These are phyloP conservation scores for Diaperis boleti DNA, from an alignment of 2,888 invertebrate genomes.

Conservation along the genomic window DNA sequence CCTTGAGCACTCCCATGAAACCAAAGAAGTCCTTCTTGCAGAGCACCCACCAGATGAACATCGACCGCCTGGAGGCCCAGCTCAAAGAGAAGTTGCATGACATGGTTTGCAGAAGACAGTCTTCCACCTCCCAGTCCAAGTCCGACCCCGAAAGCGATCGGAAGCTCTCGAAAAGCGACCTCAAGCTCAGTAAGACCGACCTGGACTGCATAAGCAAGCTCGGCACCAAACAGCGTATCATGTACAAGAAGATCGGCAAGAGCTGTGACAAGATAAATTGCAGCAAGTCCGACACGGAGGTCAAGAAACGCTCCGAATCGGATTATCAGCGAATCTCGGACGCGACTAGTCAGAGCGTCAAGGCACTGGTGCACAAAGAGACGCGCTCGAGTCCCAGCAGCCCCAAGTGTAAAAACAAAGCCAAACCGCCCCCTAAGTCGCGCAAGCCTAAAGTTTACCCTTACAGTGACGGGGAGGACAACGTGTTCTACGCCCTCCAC, in stretches of 20 bases:
- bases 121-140: conserved; percentile 53
- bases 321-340: conserved; percentile 72
- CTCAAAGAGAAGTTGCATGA: conserved; percentile 67
- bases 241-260: conserved; percentile 66
- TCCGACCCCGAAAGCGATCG: conserved; percentile 59
- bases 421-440: conserved; percentile 54
- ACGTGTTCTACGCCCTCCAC: conserved; percentile 67
- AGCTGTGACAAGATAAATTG: conserved; percentile 65
- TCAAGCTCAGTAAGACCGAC: conserved; percentile 65
- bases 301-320: conserved; percentile 62
- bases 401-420: conserved; percentile 63
- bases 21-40: conserved; percentile 50
- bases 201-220: conserved; percentile 60
- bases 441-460: conserved; percentile 67
- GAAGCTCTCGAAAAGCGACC: conserved; percentile 65
- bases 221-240: conserved; percentile 60
- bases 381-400: conserved; percentile 63
- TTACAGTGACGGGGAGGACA: conserved; percentile 71
- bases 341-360: conserved; percentile 68
- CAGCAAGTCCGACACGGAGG: conserved; percentile 51
- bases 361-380: conserved; percentile 68
- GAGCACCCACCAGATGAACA: conserved; percentile 58
- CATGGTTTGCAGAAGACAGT: conserved; percentile 62
- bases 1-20: conserved; percentile 47
- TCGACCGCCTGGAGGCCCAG: conserved; percentile 65